Base-by-base conservation (phyloP, 1,140 invertebrate genomes). In the Solenopsis fugax region DNA sequence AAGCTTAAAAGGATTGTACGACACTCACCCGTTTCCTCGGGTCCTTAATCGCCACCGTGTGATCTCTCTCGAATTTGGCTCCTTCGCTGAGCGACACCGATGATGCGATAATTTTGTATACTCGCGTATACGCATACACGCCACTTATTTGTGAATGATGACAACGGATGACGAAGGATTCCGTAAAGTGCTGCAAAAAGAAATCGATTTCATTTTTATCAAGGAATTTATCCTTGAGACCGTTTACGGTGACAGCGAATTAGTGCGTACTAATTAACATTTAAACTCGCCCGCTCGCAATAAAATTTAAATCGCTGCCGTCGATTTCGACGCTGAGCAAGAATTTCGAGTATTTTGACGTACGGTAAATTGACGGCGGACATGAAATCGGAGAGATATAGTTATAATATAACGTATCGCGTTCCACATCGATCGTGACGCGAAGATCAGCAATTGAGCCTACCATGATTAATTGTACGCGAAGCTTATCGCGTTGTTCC, bases 1-100 rank as follows among this genome's bases (percentile, higher is more conserved):
- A 86, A 89, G 75, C 75, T 89, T 89, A 89, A 81, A 89, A 86
- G 75, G 73, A 69, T 89, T 69, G 75, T 89, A 89, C 45, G 69
- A 73, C 54, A 80, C 60, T 75, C 50, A 48, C 58, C 41, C 69
- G 69, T 80, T 89, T 56, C 41, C 52, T 69, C 58, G 21, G 13
- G 37, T 60, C 34, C 64, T 58, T 82, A 72, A 73, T 60, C 41
- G 69, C 2, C 16, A 54, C 58, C 64, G 58, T 45, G 41, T 65
- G 75, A 86, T 86, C 24, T 81, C 48, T 80, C 48, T 80, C 24
- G 37, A 67, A 67, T 12, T 85, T 64, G 37, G 13, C 58, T 58
- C 24, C 48, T 16, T 65, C 21, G 24, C 50, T 9, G 24, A 13
- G 37, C 18, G 41, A 34, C 45, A 60, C 7, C 18, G 65, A 37